These are phyloP conservation scores for Pteronura brasiliensis DNA, from an alignment of 2,113 vertebrate genomes.

Conservation along the genomic window DNA sequence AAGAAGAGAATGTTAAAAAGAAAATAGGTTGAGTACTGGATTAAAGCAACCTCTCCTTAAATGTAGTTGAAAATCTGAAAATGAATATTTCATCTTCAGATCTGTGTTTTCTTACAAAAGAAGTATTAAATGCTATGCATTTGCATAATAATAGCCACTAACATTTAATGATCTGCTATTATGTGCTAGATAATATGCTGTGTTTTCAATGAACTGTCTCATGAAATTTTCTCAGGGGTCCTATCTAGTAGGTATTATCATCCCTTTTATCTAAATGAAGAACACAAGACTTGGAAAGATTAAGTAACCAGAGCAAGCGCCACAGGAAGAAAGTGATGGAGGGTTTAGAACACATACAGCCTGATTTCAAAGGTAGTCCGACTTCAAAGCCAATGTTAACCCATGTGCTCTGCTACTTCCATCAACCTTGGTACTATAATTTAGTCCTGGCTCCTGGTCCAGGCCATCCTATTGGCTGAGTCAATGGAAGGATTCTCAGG, in stretches of 20 bases:
- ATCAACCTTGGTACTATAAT: neutral
- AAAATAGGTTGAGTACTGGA: neutral
- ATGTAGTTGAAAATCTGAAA: neutral
- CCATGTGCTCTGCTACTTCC: neutral
- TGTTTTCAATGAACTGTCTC: neutral
- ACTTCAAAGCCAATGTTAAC: neutral
- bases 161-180: neutral
- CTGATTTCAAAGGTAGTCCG: neutral
- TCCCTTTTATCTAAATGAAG: neutral
- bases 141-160: neutral
- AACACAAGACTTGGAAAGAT: neutral
- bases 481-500: neutral
- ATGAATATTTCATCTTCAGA: neutral
- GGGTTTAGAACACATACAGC: neutral
- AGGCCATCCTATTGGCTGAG: neutral
- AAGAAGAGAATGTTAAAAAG: neutral
- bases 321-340: neutral
- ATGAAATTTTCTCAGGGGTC: neutral
- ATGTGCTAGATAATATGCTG: neutral
- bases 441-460: neutral
- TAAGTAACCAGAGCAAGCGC: neutral
- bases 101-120: neutral
- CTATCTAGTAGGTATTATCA: neutral
- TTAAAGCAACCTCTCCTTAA: neutral
- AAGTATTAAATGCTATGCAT: neutral